Conservation (phyloP, 2,888 invertebrate species). For the Alviniconcha strummeri region DNA sequence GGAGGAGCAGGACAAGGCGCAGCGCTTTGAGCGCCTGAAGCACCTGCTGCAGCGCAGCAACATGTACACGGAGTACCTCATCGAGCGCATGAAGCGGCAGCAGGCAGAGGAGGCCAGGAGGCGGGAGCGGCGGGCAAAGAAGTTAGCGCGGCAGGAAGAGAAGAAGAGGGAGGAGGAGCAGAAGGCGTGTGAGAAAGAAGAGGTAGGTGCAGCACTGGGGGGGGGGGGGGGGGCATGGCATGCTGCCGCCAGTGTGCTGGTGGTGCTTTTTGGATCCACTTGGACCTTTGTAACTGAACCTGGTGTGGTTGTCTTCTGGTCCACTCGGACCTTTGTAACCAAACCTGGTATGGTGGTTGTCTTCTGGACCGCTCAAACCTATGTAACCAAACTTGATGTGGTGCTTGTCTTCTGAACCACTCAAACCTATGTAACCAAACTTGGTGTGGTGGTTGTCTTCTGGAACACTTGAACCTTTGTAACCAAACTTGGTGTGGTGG, state of each 20-base stretch:
- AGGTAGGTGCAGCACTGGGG: not conserved
- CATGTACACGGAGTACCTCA: constrained; percentile 66
- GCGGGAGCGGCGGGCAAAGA: constrained; percentile 47
- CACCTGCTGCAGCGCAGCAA: constrained; percentile 67
- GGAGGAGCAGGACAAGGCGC: constrained; percentile 55
- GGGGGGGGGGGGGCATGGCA: not conserved
- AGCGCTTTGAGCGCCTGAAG: constrained; percentile 62
- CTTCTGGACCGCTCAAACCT: too few relatives aligned
- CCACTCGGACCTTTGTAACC: too few relatives aligned
- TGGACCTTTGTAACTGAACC: too few relatives aligned
- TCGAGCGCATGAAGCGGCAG: constrained; percentile 65
- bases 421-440: too few relatives aligned
- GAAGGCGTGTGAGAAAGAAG: not conserved
- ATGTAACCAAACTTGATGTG: too few relatives aligned
- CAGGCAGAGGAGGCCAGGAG: constrained; percentile 56
- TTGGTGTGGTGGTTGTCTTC: too few relatives aligned
- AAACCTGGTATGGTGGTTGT: too few relatives aligned
- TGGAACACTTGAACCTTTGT: too few relatives aligned
- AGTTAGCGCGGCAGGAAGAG: constrained; percentile 43
- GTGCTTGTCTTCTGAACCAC: too few relatives aligned
- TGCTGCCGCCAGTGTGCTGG: not conserved
- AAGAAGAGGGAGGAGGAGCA: constrained; percentile 33
- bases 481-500: too few relatives aligned
- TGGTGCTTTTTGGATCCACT: too few relatives aligned
- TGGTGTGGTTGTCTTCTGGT: too few relatives aligned